Percentiles rank a stretch among this genome's conserved stretches.
Conservation (phyloP, 2,797 vertebrate genomes). For the Taeniopygia guttata region DNA sequence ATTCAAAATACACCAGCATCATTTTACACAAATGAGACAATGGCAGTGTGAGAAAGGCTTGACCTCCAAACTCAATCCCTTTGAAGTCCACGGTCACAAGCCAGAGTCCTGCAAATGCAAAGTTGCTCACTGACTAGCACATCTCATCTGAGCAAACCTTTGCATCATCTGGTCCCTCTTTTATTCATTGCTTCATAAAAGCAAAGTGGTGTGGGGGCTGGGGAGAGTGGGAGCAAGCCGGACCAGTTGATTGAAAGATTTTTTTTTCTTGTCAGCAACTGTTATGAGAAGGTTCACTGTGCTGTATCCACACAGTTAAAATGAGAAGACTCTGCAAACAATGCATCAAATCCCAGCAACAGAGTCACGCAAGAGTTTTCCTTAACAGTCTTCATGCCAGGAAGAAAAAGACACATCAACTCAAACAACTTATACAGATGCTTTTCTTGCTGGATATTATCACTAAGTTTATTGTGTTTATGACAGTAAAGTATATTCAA, state of each 20-base stretch:
- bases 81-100: not conserved
- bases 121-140: not conserved
- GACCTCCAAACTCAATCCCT: not conserved
- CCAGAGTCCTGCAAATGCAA: accelerated
- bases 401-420: not conserved
- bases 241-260: conserved; percentile 21
- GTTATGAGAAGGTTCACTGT: conserved; percentile 41
- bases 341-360: conserved; percentile 34
- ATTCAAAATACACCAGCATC: not conserved
- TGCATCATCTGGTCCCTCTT: not conserved
- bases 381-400: not conserved
- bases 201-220: not conserved
- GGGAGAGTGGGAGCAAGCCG: not conserved
- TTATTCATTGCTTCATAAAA: conserved; percentile 50
- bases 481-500: not conserved
- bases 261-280: conserved; percentile 8
- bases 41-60: not conserved
- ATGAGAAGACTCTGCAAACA: conserved; percentile 21
- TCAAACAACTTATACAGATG: not conserved
- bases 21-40: not conserved
- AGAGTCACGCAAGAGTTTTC: not conserved
- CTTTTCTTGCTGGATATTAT: not conserved
- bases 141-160: not conserved
- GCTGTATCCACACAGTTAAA: conserved; percentile 17
- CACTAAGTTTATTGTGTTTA: not conserved